Evolutionary conservation across 1,140 invertebrate species (phyloP).

Genomic region (Luehdorfia chinensis): DNA sequence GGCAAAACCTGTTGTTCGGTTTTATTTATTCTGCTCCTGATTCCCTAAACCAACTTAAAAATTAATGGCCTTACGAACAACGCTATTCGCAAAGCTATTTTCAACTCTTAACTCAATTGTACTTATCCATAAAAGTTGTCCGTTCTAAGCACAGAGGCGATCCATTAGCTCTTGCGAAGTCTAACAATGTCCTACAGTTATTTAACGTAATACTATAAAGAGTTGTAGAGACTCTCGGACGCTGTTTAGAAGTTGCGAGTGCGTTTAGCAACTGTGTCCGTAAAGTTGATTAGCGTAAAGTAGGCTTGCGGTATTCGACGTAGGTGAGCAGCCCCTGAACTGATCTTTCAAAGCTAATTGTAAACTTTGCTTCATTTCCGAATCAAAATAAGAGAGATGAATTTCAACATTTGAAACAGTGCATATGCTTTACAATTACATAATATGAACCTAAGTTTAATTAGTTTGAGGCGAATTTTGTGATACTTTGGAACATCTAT

Average conservation of each 20-base stretch:
- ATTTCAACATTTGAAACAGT: too few relatives aligned
- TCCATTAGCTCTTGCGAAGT: slow-evolving; percentile 56
- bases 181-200: slow-evolving; percentile 55
- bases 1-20: too few relatives aligned
- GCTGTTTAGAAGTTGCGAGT: slow-evolving; percentile 45
- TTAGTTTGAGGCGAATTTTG: too few relatives aligned
- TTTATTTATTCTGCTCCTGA: too few relatives aligned
- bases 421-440: too few relatives aligned
- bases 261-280: slow-evolving; percentile 34
- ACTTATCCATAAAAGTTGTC: slow-evolving; percentile 58
- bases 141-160: slow-evolving; percentile 57
- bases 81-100: slow-evolving; percentile 32
- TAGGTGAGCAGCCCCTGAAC: slow-evolving; percentile 9
- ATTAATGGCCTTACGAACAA: neutral
- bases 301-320: slow-evolving; percentile 33
- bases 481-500: too few relatives aligned
- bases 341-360: slow-evolving; percentile 30
- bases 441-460: too few relatives aligned
- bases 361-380: slow-evolving; percentile 26
- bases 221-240: slow-evolving; percentile 48
- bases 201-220: slow-evolving; percentile 64
- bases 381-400: too few relatives aligned
- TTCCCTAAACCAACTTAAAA: neutral
- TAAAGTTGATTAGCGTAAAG: slow-evolving; percentile 53
- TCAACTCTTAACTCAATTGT: slow-evolving; percentile 50